A percentile compares a stretch with the other conserved stretches of the same genome.
Evolutionary conservation across 1,140 invertebrate species (phyloP).

Genomic region (Andrena cerasifolii): DNA sequence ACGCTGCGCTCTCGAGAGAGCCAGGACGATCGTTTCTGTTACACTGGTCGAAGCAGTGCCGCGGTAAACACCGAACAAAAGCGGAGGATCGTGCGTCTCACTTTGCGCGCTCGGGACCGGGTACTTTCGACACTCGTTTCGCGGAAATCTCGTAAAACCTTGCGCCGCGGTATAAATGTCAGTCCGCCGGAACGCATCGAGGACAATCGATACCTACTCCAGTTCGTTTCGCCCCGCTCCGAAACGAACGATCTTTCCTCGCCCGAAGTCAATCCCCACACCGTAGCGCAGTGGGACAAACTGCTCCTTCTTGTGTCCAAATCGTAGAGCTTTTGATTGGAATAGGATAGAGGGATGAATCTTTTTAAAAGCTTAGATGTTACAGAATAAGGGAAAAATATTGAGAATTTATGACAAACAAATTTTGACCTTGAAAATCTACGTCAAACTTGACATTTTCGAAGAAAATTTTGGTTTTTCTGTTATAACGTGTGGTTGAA

Average conservation of each 20-base stretch:
- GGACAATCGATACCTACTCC: slow-evolving; percentile 4
- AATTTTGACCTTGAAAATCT: too few species aligned
- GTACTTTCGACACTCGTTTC: slow-evolving; percentile 16
- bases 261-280: neutral
- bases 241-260: neutral
- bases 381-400: too few species aligned
- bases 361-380: too few species aligned
- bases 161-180: neutral
- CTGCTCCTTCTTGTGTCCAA: too few species aligned
- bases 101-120: neutral
- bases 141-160: slow-evolving; percentile 43
- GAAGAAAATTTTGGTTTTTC: too few species aligned
- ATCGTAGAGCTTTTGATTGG: too few species aligned
- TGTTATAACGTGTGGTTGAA: too few species aligned
- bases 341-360: too few species aligned
- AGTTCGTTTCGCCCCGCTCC: neutral
- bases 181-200: neutral
- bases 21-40: neutral
- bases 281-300: too few species aligned
- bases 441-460: too few species aligned
- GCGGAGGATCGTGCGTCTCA: slow-evolving; percentile 13
- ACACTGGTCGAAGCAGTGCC: neutral
- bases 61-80: slow-evolving; percentile 6
- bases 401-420: too few species aligned
- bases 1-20: slow-evolving; percentile 1